These are phyloP conservation scores for Columba guinea DNA, from an alignment of 2,797 vertebrate genomes.

Conservation along the genomic window DNA sequence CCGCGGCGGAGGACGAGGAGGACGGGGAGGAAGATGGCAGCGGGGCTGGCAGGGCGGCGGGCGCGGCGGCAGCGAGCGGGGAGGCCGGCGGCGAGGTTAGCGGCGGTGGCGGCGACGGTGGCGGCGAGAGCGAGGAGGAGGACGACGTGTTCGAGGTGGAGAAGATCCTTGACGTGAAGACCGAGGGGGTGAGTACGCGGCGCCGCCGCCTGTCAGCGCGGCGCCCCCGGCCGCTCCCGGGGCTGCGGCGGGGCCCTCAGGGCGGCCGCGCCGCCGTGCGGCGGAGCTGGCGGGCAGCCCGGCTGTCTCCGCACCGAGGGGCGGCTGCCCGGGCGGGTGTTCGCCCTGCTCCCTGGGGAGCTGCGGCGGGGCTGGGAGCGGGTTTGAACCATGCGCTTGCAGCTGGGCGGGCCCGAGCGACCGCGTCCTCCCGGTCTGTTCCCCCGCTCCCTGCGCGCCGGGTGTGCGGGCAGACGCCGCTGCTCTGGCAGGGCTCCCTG, in stretches of 20 bases:
- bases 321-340: background rate
- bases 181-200: slow-evolving; percentile 83
- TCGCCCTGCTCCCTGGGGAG: background rate
- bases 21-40: background rate
- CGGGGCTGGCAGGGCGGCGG: background rate
- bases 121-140: slow-evolving; percentile 85
- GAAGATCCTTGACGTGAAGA: slow-evolving; percentile 92
- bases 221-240: background rate
- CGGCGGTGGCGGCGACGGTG: slow-evolving; percentile 81
- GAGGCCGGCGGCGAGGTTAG: slow-evolving; percentile 69
- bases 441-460: background rate
- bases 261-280: background rate
- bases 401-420: background rate
- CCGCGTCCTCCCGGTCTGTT: no score
- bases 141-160: slow-evolving; percentile 96
- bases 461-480: background rate
- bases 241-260: background rate
- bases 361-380: background rate
- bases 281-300: background rate
- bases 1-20: background rate
- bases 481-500: rapidly evolving
- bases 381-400: rapidly evolving
- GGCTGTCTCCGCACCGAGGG: no score
- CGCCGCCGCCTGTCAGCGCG: background rate
- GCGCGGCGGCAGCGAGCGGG: background rate